Conservation (phyloP, 2,113 vertebrate species). For the Cochlearius cochlearius region DNA sequence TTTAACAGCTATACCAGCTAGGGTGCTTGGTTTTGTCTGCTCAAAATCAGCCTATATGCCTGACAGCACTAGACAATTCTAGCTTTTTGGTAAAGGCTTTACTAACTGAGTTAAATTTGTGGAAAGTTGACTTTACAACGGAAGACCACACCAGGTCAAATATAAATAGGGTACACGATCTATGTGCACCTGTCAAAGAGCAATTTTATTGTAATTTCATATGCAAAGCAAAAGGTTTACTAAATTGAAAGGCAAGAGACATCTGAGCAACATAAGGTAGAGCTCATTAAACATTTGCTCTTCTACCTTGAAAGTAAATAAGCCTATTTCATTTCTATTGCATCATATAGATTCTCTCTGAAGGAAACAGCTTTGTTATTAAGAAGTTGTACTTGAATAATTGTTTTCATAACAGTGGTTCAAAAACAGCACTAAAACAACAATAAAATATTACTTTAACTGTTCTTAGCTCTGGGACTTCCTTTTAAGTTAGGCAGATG, state of each 20-base stretch:
- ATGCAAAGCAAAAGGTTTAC: neutral
- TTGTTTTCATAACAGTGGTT: neutral
- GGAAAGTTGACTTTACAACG: neutral
- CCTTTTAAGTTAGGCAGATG: neutral
- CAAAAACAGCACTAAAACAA: neutral
- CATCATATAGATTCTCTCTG: constrained; percentile 60
- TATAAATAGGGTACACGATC: neutral
- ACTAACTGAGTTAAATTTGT: neutral
- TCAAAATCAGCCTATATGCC: neutral
- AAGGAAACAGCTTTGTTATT: constrained; percentile 20
- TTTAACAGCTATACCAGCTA: neutral
- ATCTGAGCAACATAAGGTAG: neutral
- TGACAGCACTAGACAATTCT: neutral
- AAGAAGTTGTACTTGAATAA: neutral
- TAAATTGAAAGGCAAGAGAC: neutral
- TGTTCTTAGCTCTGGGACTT: neutral
- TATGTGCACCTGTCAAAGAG: neutral
- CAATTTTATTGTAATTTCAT: neutral
- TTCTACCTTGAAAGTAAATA: neutral
- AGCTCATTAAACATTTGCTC: neutral
- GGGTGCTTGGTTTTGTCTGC: neutral
- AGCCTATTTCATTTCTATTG: constrained; percentile 63
- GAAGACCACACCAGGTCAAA: neutral
- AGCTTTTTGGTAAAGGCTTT: neutral
- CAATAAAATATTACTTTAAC: neutral